Percentiles rank a stretch among this genome's conserved stretches.
Conservation (phyloP, 2,797 vertebrate genomes). For the Rhabdophis nuchalis region DNA sequence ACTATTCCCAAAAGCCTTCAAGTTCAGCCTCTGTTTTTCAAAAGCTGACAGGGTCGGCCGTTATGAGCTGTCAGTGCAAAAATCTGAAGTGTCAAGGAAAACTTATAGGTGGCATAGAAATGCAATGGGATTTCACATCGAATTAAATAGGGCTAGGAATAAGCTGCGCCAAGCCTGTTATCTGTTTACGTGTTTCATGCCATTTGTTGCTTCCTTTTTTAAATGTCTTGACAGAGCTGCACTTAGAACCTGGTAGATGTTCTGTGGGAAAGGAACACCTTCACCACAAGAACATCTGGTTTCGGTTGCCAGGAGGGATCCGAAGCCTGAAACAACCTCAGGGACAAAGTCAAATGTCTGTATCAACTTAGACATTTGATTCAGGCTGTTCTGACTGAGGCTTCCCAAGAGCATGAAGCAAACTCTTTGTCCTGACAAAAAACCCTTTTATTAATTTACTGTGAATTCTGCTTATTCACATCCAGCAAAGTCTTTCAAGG, state of each 20-base stretch:
- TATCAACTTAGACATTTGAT: background rate
- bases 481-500: no score
- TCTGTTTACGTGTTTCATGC: conserved; percentile 23
- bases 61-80: background rate
- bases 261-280: background rate
- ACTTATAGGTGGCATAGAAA: background rate
- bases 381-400: background rate
- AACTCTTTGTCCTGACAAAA: no score
- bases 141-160: conserved; percentile 26
- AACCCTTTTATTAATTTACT: no score
- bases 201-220: background rate
- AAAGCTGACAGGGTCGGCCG: rapidly evolving
- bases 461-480: no score
- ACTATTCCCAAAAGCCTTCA: background rate
- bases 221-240: conserved; percentile 1
- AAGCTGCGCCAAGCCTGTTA: background rate
- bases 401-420: no score
- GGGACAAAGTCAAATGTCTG: background rate
- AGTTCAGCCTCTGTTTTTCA: background rate
- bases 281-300: background rate
- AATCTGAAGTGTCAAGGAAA: conserved; percentile 22
- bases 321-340: background rate
- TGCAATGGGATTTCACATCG: conserved; percentile 17
- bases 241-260: background rate
- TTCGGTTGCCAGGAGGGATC: background rate